Base-by-base conservation (phyloP, 92 coral and sea anemone species). In the Epizoanthus scotinus region DNA sequence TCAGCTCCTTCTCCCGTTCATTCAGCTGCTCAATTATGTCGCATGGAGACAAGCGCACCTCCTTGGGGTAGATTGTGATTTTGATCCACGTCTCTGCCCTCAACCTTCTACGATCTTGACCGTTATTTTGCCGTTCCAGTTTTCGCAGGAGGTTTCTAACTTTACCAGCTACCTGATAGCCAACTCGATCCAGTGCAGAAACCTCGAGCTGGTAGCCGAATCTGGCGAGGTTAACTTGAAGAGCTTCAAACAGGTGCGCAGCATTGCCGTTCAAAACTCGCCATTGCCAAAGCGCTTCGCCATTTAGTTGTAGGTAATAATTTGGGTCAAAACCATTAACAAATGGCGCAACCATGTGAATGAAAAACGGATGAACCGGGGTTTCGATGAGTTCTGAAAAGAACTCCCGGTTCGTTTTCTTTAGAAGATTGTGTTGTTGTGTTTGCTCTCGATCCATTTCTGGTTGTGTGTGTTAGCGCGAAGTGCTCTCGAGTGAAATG, bases 401-500 rank as follows among this genome's bases (percentile, higher is more conserved):
- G 49, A 42, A 42, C 49, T 42, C 49, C 49, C 49, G 49, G 49
- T 42, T 42, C 49, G 49, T 42, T 42, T 42, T 42, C 49, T 42
- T 42, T 42, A 42, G 49, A 42, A 42, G 49, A 42, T 1, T 42
- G 49, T 42, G 49, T 42, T 1, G 49, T 42, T 42, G 49, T 42
- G 49, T 42, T 42, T 42, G 49, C 49, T 42, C 9, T 42, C 49
- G 49, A 42, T 42, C 6, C 49, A 42, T 42, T 42, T 42, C 49
- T 42, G 49, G 7, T 3, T 6, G 49, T 42, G 49, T 42, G 49
- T 42, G 49, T 5, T 42, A 42, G 49, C 49, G 49, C 49, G 49
- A 42, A 42, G 49, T 42, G 49, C 49, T 42, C 49, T 42, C 49
- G 49, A 65, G 70, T 65, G 49, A 65, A 65, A 49, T 65, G 70